Evolutionary conservation across 53 echinoderm and acorn worm species (phyloP), one percentile per base, ranked within the genome.

Genomic region (Luidia sarsii): DNA sequence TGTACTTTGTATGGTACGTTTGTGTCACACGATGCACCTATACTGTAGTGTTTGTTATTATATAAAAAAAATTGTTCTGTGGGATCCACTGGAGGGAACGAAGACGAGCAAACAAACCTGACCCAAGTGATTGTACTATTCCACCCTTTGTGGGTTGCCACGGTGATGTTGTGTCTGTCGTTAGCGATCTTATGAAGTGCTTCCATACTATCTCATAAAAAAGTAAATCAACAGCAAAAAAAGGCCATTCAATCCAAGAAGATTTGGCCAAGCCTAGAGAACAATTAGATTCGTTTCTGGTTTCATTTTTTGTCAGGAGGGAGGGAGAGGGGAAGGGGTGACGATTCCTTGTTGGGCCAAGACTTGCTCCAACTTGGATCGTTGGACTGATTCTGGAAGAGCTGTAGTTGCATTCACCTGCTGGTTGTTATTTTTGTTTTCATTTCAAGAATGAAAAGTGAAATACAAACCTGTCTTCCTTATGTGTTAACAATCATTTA

Each of bases 11-110:
- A 45, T 46, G 38, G 77, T 77, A 43, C 56, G 32, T 77, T 31
- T 77, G 61, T 77, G 77, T 77, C 48, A 45, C 77, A 77, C 29
- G 77, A 77, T 77, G 77, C 77, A 77, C 77, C 41, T 48, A 59
- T 77, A 57, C 55, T 55, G 77, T 77, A 77, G 77, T 77, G 77
- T 59, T 60, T 77, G 55, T 48, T 28, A 77, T 77, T 72, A 72
- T 25, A 31, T 39, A 56, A 35, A 39, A 39, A 14, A 74, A 23
- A 77, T 45, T 77, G 77, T 59, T 77, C 46, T 74, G 36, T 59
- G 34, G 61, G 59, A 45, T 59, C 77, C 61, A 61, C 56, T 61
- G 77, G 77, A 77, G 77, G 41, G 61, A 74, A 74, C 39, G 57
- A 43, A 27, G 13, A 51, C 34, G 74, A 74, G 51, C 72, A 71